Conservation (phyloP, 2,797 vertebrate genomes). For the Neosilurus mollespiculum region DNA sequence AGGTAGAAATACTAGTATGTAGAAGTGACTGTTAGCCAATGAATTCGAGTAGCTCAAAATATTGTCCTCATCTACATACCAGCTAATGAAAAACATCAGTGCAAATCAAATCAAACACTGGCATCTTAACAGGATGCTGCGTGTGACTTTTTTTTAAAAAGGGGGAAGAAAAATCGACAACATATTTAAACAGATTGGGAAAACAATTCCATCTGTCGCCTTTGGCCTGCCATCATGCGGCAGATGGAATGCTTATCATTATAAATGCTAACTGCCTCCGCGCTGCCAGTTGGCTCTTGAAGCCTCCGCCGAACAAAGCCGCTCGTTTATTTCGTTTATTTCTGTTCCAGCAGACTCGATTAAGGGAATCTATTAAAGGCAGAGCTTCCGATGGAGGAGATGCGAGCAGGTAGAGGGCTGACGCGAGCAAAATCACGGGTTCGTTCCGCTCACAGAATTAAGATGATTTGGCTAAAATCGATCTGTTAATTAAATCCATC, state of each 20-base stretch:
- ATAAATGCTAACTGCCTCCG: conserved; percentile 72
- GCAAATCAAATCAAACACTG: conserved; percentile 60
- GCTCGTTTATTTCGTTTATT: conserved; percentile 62
- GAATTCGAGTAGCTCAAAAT: background rate
- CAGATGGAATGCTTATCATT: conserved; percentile 76
- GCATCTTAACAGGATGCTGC: conserved; percentile 51
- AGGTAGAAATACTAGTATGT: background rate
- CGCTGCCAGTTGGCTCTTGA: conserved; percentile 67
- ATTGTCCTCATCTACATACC: conserved; percentile 38
- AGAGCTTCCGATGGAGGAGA: conserved; percentile 11
- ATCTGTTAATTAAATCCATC: conserved; percentile 76
- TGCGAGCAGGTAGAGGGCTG: conserved; percentile 33
- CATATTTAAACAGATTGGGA: conserved; percentile 80
- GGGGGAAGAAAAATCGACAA: conserved; percentile 73
- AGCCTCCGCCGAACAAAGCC: conserved; percentile 64
- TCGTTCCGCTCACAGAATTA: conserved; percentile 68
- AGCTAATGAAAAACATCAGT: conserved; percentile 34
- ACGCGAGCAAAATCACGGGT: conserved; percentile 32
- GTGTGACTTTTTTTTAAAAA: conserved; percentile 59
- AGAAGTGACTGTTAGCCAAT: background rate
- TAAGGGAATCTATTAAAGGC: conserved; percentile 61
- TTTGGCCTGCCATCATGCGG: conserved; percentile 65
- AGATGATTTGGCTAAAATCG: conserved; percentile 63
- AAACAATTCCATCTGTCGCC: conserved; percentile 81
- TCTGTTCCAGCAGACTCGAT: conserved; percentile 60